These are phyloP conservation scores for Drosophila putrida DNA, from an alignment of 2,888 invertebrate genomes.

Conservation along the genomic window DNA sequence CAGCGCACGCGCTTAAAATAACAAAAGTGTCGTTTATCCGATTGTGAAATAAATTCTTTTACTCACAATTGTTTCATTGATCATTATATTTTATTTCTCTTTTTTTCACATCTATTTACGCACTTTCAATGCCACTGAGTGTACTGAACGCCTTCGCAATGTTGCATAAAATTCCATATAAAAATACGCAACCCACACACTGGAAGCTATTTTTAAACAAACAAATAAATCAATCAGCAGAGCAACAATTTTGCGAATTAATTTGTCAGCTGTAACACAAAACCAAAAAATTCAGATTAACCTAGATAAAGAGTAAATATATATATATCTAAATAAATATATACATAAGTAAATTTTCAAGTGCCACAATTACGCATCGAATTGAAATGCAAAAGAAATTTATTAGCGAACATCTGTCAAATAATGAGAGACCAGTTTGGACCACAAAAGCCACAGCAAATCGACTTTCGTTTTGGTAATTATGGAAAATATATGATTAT, in stretches of 20 bases:
- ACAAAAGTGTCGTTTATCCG: conserved; percentile 27
- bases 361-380: conserved; percentile 55
- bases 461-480: conserved; percentile 58
- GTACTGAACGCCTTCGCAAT: conserved; percentile 48
- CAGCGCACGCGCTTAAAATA: conserved; percentile 66
- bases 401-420: conserved; percentile 12
- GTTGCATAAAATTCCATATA: conserved; percentile 38
- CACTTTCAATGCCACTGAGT: conserved; percentile 62
- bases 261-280: conserved; percentile 65
- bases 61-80: conserved; percentile 21
- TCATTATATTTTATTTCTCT: conserved; percentile 16
- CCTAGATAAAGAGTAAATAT: conserved; percentile 55
- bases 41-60: conserved; percentile 50
- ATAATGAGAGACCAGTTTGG: conserved; percentile 9
- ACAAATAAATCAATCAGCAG: conserved; percentile 55
- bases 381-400: conserved; percentile 48
- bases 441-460: conserved; percentile 45
- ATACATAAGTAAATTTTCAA: conserved; percentile 28
- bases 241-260: conserved; percentile 23
- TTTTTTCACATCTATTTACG: conserved; percentile 26
- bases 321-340: conserved; percentile 3
- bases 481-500: conserved; percentile 31
- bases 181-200: conserved; percentile 55
- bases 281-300: conserved; percentile 67
- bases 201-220: conserved; percentile 61